Base-by-base conservation (phyloP, 2,888 invertebrate genomes). In the Panopea generosa region DNA sequence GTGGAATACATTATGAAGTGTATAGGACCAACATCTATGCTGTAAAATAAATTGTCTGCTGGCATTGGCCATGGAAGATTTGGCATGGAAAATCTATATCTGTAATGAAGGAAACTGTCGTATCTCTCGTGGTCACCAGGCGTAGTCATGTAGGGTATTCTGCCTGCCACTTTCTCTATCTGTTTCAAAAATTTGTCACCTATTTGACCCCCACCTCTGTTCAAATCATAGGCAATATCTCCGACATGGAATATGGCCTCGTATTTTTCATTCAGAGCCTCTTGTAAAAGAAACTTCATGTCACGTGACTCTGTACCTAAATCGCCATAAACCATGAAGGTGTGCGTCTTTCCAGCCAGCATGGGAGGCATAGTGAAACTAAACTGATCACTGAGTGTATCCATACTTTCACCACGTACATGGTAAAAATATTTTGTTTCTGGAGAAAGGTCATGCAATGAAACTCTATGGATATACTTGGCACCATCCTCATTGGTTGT, bases 21-120 rank as follows among this genome's bases (percentile, higher is more conserved):
- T 9, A 89, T 87, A 7, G 87, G 87, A 6, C 91, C 91, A 27
- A 90, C 83, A 67, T 91, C 84, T 38, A 90, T 56, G 57, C 90
- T 91, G 82, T 92, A 92, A 90, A 91, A 91, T n/a, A 92, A 79
- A 45, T 88, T 87, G 22, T 90, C 86, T 24, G 77, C 74, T 16
- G 87, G 83, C 86, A 90, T 90, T 18, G 90, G 90, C 90, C 90
- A 90, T 3, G 78, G 79, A 9, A 85, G 71, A 27, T 81, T 82
- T 14, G 90, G 90, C 86, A 87, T 88, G 7, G 90, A 89, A 71
- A 91, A 89, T 49, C 89, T 69, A 66, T 86, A 82, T 14, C 88
- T 72, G 69, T 89, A 90, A 52, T 90, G 86, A n/a, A 83, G 70
- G 56, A 71, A 83, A 24, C 84, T 59, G 38, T 77, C 67, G 60